phyloP scores from a whole-genome alignment of 2,797 vertebrate species.

The Peromyscus melanophrys region DNA sequence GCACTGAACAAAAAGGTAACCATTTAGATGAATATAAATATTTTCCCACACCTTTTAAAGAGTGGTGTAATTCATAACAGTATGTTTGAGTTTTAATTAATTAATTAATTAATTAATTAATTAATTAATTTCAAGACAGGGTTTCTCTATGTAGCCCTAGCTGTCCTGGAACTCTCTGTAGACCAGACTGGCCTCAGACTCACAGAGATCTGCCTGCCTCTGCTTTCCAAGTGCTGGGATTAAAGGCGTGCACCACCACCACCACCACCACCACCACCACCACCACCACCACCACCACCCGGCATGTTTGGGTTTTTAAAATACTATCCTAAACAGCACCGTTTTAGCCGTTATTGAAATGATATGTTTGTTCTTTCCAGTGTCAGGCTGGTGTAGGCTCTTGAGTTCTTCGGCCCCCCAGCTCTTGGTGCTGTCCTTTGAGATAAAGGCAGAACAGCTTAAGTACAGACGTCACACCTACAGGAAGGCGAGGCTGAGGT shows the following conservation, averaged over 20 bases:
- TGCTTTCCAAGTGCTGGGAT: too few relatives aligned
- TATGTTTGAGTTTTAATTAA: not conserved
- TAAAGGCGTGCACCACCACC: too few relatives aligned
- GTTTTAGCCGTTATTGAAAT: not conserved
- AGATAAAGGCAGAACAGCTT: too few relatives aligned
- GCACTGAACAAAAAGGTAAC: not conserved
- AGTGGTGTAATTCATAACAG: not conserved
- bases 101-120: too few relatives aligned
- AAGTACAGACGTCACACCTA: not conserved
- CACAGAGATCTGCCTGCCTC: too few relatives aligned
- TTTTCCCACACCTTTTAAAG: not conserved
- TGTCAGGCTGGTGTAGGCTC: not conserved
- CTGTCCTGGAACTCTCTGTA: too few relatives aligned
- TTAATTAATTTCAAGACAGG: too few relatives aligned
- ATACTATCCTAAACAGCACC: not conserved
- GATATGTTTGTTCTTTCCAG: accelerated
- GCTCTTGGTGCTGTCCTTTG: accelerated
- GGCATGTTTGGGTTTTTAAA: not conserved
- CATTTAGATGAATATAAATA: not conserved
- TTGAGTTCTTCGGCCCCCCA: accelerated
- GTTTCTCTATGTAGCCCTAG: too few relatives aligned
- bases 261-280: too few relatives aligned
- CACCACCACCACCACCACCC: too few relatives aligned
- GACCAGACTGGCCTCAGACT: too few relatives aligned
- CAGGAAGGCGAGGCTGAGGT: not conserved